Base-by-base conservation (phyloP, 1,140 invertebrate species). In the Drosophila nebulosa region DNA sequence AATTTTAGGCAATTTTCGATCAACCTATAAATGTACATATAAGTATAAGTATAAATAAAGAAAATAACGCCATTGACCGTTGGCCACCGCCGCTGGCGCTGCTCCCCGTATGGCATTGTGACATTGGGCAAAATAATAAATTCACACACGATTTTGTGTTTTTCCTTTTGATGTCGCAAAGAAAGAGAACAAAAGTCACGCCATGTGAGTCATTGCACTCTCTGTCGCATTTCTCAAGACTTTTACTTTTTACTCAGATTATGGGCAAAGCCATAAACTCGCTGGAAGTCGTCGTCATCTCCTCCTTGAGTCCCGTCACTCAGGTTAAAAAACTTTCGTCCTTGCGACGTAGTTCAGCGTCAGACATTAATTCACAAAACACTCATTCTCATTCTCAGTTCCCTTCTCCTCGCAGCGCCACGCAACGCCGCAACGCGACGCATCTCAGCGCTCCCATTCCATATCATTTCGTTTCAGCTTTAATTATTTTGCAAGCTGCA, bases 181-280 rank as follows among this genome's bases (percentile, higher is more conserved):
- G 78, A 88, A 86, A 86, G 81, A 85, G 78, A 88, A 86, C 81
- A 86, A 86, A 78, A 86, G 81, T 88, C 81, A 86, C 81, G 81
- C 55, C 70, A 78, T 86, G 7, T 46, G 81, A 86, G 81, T 81
- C 81, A 86, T 78, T 86, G 81, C 78, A 86, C 81, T 71, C 74
- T 22, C 50, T 35, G 46, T 60, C 56, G 18, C 27, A 14, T 46
- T 60, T 51, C 60, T 64, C 61, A 27, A 39, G 50, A 86, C 78
- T 86, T 85, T 86, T 85, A 85, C 80, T 84, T 84, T 27, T 30
- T 27, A 30, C 58, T 27, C 60, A 73, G 66, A 57, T 74, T 74
- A 74, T 74, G 42, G 70, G 16, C 52, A 55, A 7, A 74, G 71
- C 74, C 71, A 24, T 74, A 59, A 59, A 14, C 62, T 62, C 60